Base-by-base conservation (phyloP, 2,797 vertebrate genomes). In the Chloroceryle inda region DNA sequence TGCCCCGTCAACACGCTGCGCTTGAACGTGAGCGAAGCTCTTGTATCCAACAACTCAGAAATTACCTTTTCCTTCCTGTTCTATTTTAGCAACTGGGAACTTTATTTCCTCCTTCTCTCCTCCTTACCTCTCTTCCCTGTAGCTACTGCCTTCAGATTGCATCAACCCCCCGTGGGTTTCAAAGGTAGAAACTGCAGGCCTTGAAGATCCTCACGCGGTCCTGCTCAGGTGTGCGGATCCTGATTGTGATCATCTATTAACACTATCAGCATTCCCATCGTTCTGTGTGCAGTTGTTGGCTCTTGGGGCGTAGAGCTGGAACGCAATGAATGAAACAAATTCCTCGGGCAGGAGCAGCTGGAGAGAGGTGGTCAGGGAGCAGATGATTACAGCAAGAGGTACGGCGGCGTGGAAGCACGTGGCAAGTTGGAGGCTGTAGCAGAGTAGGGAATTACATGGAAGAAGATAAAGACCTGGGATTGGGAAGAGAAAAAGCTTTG, bases 161-260 rank as follows among this genome's bases (percentile, higher is more conserved):
- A 96, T 89, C 93, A 92, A 86, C 64, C 82, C 55, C 76, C 50
- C 8, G 4, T 85, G 90, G 88, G 80, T 95, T 96, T 90, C 93
- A 95, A 82, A 92, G 93, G 88, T 31, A 91, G 93, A 92, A 96
- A 93, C 77, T 81, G 66, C 55, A 71, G 93, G 95, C 93, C 95
- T 96, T 92, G 92, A 66, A 96, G 90, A 92, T 92, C 74, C 85
- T 93, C 63, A 38, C 33, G 6, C 11, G 9, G 80, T 59, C 71
- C 80, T 88, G 92, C 92, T 97, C 96, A 97, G 96, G 93, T 97
- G 95, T 95, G 96, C 82, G 94, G 94, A 96, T 96, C 6, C 93
- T 96, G 95, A 97, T 96, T 96, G 95, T 0, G 26, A 97, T 97
- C 96, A 56, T 53, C 92, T 79, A 94, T 96, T 96, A 96, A 6